Base-by-base conservation (phyloP, 2,888 invertebrate genomes). In the Galeruca laticollis region DNA sequence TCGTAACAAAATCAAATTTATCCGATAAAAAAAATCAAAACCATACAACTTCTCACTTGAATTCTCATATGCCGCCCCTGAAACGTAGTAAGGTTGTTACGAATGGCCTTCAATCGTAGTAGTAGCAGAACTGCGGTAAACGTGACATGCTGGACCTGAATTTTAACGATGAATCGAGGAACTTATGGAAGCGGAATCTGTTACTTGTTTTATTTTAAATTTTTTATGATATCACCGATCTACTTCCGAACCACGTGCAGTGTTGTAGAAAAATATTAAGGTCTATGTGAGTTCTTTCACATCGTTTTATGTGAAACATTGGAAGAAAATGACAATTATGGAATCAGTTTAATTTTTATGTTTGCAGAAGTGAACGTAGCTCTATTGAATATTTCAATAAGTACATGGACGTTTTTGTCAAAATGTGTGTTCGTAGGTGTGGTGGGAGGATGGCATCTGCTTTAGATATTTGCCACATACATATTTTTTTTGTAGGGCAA, bases 171-270 rank as follows among this genome's bases (percentile, higher is more conserved):
- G 62, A 54, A 52, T 64, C 63, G 66, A 56, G 71, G 56, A 74
- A 75, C 69, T 74, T 71, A 73, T 66, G 70, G 68, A 51, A 69
- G 65, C 70, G 56, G 72, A 73, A 77, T 73, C 76, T 76, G 73
- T 76, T 77, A 61, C 73, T 74, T 75, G 76, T 77, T 76, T 75
- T 73, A 6, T 37, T 77, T 77, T 78, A 75, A 77, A 77, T 77
- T 77, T 78, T 78, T 78, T 76, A 77, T 78, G 76, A 75, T 77
- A 77, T 75, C 74, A 68, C 56, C 69, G 71, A 75, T 77, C 73
- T 70, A 68, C 64, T 43, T 66, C 57, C 3, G 52, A 21, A 18
- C 21, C 59, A 59, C 35, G 8, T 43, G 40, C 47, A 40, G 18
- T 57, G 35, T 33, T 18, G n/a, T 57, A 18, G 56, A 31, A 54